Base-by-base conservation (phyloP, 2,113 vertebrate genomes). In the Recurvirostra avosetta region DNA sequence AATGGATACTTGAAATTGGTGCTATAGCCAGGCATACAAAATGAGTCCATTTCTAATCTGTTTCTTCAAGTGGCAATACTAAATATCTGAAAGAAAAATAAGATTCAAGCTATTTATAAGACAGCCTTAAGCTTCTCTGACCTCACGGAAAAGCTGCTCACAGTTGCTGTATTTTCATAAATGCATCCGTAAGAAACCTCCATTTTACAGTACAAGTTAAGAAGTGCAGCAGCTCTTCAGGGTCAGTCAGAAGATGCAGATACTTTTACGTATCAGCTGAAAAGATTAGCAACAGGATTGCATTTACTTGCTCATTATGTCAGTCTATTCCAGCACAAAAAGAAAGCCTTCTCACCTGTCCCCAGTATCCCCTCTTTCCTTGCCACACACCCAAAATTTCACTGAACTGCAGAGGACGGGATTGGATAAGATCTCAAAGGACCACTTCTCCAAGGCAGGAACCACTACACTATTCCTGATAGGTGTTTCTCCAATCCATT, bases 1-100 rank as follows among this genome's bases (percentile, higher is more conserved):
- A 89, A 94, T 62, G 65, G 74, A 82, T 96, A 70, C 53, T 92
- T 92, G 86, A 92, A 84, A 93, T 68, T 30, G 27, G 55, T 88
- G 59, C 58, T 74, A 61, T 26, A 89, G 34, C 40, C 19, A 56
- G 38, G 58, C 84, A 82, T n/a, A 82, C 20, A 91, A 72, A 91
- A 92, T 47, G 3, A 94, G 94, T 75, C 83, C 2, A 71, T 65
- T 94, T 91, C 68, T 86, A 86, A 93, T 92, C 61, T 65, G 45
- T 75, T 81, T 76, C 45, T 87, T 92, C 80, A 82, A 90, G 45
- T 53, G 40, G 34, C 61, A 72, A 66, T 81, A 87, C 18, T 30
- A 85, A 94, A 77, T 20, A 75, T 71, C 40, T 41, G 34, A 62
- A 92, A 87, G 77, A 52, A 92, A 91, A 96, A 56, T 68, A 85